Base-by-base conservation (phyloP, 2,888 invertebrate species). In the Deilephila elpenor region DNA sequence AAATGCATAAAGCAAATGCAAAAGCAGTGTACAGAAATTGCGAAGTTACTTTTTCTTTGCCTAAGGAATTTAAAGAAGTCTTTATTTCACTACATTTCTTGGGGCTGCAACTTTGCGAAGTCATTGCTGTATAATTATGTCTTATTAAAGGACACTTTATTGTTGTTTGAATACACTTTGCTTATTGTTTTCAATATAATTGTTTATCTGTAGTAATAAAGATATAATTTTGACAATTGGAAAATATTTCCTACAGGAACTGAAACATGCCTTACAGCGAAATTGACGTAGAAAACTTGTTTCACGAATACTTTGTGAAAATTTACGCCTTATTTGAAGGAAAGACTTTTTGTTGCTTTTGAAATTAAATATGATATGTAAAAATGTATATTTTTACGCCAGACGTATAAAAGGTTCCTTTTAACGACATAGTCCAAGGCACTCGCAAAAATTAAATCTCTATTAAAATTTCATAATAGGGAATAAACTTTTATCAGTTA, bases 401-500 rank as follows among this genome's bases (percentile, higher is more conserved):
- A 67, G 25, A 29, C 25, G 51, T 5, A 44, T 51, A 53, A 56
- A 34, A 72, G 64, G 37, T 6, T 25, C 3, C 56, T 59, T 67
- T 67, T 91, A 92, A 90, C 89, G 82, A 80, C 78, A 73, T 75
- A 78, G 79, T 83, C 82, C 85, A 84, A 86, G 86, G 84, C 86
- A 89, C 88, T 89, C 87, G 87, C 79, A 84, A 90, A 93, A 92
- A 93, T 92, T 93, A 92, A 92, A 93, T 91, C 90, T 93, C 89
- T 91, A 92, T 93, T 92, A 93, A 92, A 92, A 93, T 93, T 91
- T 91, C 89, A 89, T 90, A 91, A 92, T 92, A 90, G 92, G 91
- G 90, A 87, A 89, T 83, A 83, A 92, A 93, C 90, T 93, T 93
- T 94, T 93, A 94, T 94, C 93, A 92, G 93, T 91, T 93, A 91